Evolutionary conservation across 2,888 invertebrate genomes (phyloP).

Genomic region (Eueremaeus valkanovi): DNA sequence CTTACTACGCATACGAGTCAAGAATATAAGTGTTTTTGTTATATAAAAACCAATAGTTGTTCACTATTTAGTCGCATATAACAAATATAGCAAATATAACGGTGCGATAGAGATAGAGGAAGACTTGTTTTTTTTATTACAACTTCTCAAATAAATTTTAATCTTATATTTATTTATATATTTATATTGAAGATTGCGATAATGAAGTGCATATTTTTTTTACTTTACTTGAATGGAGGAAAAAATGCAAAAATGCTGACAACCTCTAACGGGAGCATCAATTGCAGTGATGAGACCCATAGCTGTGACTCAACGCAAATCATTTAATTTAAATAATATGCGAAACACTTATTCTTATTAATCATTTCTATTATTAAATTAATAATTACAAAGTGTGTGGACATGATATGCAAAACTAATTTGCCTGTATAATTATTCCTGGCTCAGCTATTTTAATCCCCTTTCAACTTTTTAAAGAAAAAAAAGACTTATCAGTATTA

Average conservation of each 20-base stretch:
- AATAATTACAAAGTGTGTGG: neutral
- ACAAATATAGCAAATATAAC: too few species aligned
- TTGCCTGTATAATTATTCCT: too few species aligned
- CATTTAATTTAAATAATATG: neutral
- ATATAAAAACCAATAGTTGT: too few species aligned
- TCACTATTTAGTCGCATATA: too few species aligned
- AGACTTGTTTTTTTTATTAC: neutral
- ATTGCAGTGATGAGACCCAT: neutral
- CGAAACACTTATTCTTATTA: neutral
- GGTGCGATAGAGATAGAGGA: neutral
- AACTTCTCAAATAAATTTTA: neutral
- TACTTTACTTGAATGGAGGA: too few species aligned
- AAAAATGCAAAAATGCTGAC: slow-evolving; percentile 14
- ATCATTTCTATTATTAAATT: slow-evolving; percentile 11
- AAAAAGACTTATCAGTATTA: too few species aligned
- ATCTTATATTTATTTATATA: neutral
- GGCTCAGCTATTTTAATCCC: neutral
- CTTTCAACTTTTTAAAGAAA: too few species aligned
- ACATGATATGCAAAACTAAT: neutral
- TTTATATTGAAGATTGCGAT: neutral
- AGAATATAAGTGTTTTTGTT: too few species aligned
- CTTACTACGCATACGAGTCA: too few species aligned
- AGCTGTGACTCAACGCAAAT: neutral
- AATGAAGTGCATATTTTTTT: too few species aligned
- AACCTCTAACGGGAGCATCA: slow-evolving; percentile 25